phyloP scores from a whole-genome alignment of 2,797 vertebrate species.

The Fringilla coelebs region DNA sequence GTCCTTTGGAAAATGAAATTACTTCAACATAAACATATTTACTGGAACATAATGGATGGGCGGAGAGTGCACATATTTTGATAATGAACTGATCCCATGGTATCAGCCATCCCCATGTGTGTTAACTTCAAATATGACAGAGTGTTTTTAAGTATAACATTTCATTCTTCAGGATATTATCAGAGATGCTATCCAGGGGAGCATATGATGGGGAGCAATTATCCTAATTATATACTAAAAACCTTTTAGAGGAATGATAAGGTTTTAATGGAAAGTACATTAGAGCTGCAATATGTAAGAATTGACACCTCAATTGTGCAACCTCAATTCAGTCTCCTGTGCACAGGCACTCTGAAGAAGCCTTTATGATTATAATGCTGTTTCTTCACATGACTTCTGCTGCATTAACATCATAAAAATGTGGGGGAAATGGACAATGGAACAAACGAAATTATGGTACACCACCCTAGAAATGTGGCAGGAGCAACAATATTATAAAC shows the following conservation, averaged over 20 bases:
- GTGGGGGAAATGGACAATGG: neutral
- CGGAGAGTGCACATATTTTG: neutral
- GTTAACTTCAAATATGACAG: neutral
- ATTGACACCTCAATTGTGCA: neutral
- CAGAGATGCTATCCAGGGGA: neutral
- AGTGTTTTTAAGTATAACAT: conserved; percentile 6
- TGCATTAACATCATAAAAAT: neutral
- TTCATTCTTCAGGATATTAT: conserved; percentile 19
- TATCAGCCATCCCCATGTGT: neutral
- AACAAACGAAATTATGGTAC: neutral
- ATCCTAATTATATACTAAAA: conserved; percentile 52
- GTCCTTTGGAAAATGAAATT: neutral
- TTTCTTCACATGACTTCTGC: neutral
- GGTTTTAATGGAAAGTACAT: conserved; percentile 33
- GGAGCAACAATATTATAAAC: neutral
- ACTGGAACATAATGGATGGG: neutral
- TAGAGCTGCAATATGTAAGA: neutral
- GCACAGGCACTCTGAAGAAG: neutral
- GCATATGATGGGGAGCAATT: conserved; percentile 12
- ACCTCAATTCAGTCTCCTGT: neutral
- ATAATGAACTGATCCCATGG: neutral
- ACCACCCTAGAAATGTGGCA: neutral
- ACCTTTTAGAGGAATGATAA: conserved; percentile 10
- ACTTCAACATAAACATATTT: neutral
- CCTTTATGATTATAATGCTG: neutral